Percentiles rank a stretch among this genome's conserved stretches.
These are phyloP conservation scores for Macropus fuliginosus DNA, from an alignment of 2,797 vertebrate genomes.

Conservation along the genomic window DNA sequence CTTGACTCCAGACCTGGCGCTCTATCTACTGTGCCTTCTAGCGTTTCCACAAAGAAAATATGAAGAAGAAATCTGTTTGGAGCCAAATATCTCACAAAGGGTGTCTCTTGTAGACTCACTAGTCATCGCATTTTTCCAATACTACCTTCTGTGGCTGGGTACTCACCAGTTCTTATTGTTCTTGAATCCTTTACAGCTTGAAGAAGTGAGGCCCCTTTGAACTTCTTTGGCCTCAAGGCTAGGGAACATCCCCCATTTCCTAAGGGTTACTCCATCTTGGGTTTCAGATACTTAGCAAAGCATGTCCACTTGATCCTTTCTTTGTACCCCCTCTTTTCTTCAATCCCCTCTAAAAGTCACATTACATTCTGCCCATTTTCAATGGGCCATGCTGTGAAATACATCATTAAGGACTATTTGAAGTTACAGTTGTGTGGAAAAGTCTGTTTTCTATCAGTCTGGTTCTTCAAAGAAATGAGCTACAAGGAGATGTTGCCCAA, in stretches of 20 bases:
- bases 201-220: neutral
- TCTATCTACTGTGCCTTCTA: neutral
- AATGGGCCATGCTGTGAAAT: neutral
- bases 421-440: neutral
- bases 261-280: neutral
- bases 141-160: neutral
- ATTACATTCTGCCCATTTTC: neutral
- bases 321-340: neutral
- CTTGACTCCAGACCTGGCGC: neutral
- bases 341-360: neutral
- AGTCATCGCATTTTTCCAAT: neutral
- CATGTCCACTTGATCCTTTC: neutral
- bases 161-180: neutral
- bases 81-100: neutral
- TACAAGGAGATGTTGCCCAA: slow-evolving; percentile 29
- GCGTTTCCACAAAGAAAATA: neutral
- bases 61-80: neutral
- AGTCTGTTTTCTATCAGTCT: neutral
- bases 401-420: rapidly evolving
- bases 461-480: slow-evolving; percentile 10
- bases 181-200: neutral
- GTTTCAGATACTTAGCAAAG: neutral
- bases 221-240: neutral
- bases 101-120: neutral
- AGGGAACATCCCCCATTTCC: neutral